These are phyloP conservation scores for Coccyzus lansbergi DNA, from an alignment of 2,797 vertebrate species.

Conservation along the genomic window DNA sequence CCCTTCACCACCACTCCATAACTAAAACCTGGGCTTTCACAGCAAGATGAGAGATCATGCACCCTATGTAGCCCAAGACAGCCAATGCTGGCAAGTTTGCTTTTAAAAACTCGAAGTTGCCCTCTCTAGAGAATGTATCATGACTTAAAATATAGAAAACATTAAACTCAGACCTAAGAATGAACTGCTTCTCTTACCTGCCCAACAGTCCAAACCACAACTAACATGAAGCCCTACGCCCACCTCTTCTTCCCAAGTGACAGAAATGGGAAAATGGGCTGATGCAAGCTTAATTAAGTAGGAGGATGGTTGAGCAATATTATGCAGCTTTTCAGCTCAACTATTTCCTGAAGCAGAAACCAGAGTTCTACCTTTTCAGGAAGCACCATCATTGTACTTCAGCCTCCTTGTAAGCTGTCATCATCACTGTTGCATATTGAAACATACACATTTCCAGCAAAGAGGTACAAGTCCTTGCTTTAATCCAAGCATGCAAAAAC, in stretches of 20 bases:
- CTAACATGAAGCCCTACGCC: neutral
- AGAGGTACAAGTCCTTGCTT: neutral
- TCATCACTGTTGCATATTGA: neutral
- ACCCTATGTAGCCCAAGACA: neutral
- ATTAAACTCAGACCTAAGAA: neutral
- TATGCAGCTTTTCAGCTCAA: neutral
- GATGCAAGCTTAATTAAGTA: neutral
- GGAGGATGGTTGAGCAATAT: neutral
- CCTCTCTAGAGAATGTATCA: neutral
- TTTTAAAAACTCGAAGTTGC: neutral
- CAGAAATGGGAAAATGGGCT: neutral
- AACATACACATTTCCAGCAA: neutral
- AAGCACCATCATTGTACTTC: fast-evolving
- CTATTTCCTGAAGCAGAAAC: neutral
- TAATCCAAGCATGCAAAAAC: neutral
- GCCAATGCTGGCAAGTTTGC: neutral
- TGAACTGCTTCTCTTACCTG: neutral
- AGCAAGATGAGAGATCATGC: neutral
- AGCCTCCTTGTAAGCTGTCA: neutral
- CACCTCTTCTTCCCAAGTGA: neutral
- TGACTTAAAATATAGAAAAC: neutral
- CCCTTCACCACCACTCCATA: neutral
- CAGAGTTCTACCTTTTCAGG: neutral
- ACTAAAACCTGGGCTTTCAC: neutral
- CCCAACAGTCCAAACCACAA: neutral